Evolutionary conservation across 2,797 vertebrate genomes (phyloP).

Genomic region (Eidolon dupreanum): DNA sequence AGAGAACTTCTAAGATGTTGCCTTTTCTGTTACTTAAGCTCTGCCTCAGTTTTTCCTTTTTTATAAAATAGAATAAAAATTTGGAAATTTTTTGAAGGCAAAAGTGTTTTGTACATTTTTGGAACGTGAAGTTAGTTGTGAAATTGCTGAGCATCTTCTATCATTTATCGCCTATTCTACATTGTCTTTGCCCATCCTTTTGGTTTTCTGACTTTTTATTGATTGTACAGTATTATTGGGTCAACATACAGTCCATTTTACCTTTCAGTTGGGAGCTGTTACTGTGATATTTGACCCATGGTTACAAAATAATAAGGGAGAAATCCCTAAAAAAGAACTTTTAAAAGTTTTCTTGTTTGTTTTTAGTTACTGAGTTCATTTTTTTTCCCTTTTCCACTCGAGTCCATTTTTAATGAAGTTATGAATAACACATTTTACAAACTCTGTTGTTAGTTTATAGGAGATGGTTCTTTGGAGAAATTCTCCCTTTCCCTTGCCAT

Average conservation of each 20-base stretch:
- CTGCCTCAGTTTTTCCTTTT: background rate
- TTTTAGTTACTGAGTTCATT: background rate
- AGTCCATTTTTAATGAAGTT: background rate
- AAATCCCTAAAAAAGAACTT: background rate
- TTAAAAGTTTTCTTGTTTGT: background rate
- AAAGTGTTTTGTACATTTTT: background rate
- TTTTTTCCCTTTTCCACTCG: background rate
- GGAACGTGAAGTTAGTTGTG: background rate
- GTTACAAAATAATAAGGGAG: background rate
- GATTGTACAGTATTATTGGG: background rate
- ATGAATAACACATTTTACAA: background rate
- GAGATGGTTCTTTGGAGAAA: background rate
- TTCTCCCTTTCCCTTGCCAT: background rate
- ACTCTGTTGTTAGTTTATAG: background rate
- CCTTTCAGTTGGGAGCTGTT: background rate
- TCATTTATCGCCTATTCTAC: no score
- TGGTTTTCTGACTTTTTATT: background rate
- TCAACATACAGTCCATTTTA: background rate
- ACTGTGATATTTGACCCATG: background rate
- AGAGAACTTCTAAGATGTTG: background rate
- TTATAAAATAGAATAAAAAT: background rate
- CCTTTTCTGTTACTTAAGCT: background rate
- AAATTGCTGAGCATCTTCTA: background rate
- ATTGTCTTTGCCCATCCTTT: background rate
- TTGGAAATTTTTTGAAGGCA: background rate